Conservation (phyloP, 2,888 invertebrate genomes). For the Margaritifera margaritifera region DNA sequence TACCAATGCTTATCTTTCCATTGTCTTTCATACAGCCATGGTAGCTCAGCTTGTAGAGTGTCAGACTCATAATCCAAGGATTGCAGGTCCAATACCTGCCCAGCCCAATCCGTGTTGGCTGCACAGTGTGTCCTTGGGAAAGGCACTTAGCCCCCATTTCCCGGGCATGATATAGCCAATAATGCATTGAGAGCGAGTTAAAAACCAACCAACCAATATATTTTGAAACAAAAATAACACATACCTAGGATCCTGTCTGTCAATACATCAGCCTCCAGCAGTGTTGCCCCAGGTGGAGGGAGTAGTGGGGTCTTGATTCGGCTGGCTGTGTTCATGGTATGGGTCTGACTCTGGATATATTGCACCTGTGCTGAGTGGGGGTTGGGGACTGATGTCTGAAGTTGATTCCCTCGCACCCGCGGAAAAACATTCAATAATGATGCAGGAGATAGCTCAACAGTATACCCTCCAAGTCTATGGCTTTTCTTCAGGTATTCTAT, state of each 20-base stretch:
- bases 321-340: slow-evolving; percentile 69
- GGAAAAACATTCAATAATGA: slow-evolving; percentile 63
- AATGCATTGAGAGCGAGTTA: no score
- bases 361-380: slow-evolving; percentile 69
- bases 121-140: no score
- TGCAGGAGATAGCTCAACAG: slow-evolving; percentile 22
- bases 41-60: no score
- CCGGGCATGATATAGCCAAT: no score
- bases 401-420: slow-evolving; percentile 67
- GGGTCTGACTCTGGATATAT: slow-evolving; percentile 71
- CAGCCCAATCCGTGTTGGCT: no score
- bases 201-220: no score
- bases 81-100: no score
- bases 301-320: slow-evolving; percentile 70
- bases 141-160: no score
- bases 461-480: slow-evolving; percentile 32
- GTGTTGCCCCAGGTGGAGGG: slow-evolving; percentile 66
- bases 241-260: slow-evolving; percentile 70
- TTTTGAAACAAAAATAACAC: no score
- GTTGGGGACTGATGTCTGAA: slow-evolving; percentile 66
- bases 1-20: no score
- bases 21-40: no score
- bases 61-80: no score
- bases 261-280: slow-evolving; percentile 62
- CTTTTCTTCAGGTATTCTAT: slow-evolving; percentile 60